Evolutionary conservation across 2,797 vertebrate species (phyloP).

Genomic region (Channa striata): DNA sequence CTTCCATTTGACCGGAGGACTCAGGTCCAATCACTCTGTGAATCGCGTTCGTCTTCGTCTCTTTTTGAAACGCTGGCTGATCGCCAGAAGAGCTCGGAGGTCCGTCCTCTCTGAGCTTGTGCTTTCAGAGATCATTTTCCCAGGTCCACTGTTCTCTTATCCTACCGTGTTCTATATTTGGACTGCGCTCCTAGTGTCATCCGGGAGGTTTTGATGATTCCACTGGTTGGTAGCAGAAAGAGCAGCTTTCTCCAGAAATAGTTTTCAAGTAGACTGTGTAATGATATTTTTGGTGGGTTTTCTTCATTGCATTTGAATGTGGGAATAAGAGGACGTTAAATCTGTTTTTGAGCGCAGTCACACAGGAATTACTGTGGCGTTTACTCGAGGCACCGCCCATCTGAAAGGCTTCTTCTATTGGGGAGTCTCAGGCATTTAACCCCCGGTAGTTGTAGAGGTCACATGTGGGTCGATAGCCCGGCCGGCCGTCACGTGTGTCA

Average conservation of each 20-base stretch:
- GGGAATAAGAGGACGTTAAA: not conserved
- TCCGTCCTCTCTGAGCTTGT: slow-evolving; percentile 3
- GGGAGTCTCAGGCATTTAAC: not conserved
- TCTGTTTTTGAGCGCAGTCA: not conserved
- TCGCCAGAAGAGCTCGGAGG: slow-evolving; percentile 38
- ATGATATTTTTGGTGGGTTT: not conserved
- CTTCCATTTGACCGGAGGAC: slow-evolving; percentile 38
- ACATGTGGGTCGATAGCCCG: not conserved
- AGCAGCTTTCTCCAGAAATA: slow-evolving; percentile 8
- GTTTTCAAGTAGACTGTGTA: not conserved
- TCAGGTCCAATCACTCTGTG: slow-evolving; percentile 1
- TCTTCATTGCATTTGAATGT: too few relatives aligned
- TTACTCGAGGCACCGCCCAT: not conserved
- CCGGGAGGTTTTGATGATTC: slow-evolving; percentile 4
- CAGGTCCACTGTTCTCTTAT: slow-evolving; percentile 33
- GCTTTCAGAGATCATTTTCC: slow-evolving; percentile 41
- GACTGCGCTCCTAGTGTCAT: not conserved
- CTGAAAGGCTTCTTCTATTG: not conserved
- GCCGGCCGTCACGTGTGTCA: not conserved
- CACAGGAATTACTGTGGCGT: not conserved
- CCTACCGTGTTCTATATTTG: slow-evolving; percentile 48
- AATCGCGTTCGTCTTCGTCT: slow-evolving; percentile 13
- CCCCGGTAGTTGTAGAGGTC: not conserved
- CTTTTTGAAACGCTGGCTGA: slow-evolving; percentile 38
- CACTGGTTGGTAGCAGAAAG: not conserved